Evolutionary conservation across 2,113 vertebrate species (phyloP).

Genomic region (Halichoerus grypus): DNA sequence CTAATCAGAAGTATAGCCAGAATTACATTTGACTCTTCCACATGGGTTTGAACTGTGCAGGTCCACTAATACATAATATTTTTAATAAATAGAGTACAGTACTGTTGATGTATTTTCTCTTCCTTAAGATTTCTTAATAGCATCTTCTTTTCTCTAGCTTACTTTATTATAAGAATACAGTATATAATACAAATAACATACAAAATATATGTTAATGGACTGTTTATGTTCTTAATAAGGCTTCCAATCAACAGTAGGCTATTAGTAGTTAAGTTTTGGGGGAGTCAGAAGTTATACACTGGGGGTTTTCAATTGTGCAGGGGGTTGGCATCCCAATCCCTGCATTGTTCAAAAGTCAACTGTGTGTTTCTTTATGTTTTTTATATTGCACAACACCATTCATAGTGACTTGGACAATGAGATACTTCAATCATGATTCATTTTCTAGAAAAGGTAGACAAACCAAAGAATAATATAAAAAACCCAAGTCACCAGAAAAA

Average conservation of each 20-base stretch:
- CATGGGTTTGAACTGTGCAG: background rate
- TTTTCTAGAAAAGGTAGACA: conserved; percentile 18
- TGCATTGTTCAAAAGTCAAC: background rate
- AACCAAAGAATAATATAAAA: background rate
- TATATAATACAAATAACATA: background rate
- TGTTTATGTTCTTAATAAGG: background rate
- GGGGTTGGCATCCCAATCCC: background rate
- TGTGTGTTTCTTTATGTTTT: background rate
- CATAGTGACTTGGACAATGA: background rate
- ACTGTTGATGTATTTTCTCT: background rate
- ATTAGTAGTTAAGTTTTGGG: background rate
- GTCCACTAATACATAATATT: background rate
- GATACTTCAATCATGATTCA: background rate
- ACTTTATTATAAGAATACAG: background rate
- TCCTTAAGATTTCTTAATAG: background rate
- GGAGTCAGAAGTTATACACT: background rate
- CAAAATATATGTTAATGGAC: background rate
- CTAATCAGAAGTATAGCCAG: background rate
- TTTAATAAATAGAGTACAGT: background rate
- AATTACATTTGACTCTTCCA: background rate
- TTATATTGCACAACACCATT: background rate
- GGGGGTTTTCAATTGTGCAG: background rate
- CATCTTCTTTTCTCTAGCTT: background rate
- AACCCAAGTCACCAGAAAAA: background rate
- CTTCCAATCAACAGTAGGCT: background rate